Conservation (phyloP, 2,797 vertebrate species). For the Erithacus rubecula region DNA sequence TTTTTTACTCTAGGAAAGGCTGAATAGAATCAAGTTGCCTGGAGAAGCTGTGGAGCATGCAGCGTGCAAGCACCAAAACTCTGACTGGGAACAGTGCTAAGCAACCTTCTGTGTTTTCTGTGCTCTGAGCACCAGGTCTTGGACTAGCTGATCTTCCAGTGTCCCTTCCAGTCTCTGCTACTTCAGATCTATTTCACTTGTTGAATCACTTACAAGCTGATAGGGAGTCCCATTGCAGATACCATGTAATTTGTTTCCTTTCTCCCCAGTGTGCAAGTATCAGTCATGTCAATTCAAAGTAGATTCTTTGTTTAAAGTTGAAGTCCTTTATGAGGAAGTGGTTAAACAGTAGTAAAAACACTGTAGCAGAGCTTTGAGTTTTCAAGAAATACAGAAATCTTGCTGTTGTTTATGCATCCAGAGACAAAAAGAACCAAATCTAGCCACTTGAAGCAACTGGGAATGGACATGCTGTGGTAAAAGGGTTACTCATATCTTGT, state of each 20-base stretch:
- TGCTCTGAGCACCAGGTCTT: neutral
- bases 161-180: neutral
- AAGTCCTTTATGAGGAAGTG: neutral
- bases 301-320: neutral
- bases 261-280: neutral
- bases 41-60: neutral
- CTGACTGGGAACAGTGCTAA: neutral
- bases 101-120: neutral
- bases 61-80: neutral
- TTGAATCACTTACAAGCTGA: neutral
- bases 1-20: neutral
- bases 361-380: neutral
- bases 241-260: neutral
- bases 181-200: neutral
- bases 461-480: neutral
- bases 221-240: neutral
- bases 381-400: neutral
- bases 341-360: neutral
- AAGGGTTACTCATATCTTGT: neutral
- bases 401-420: neutral
- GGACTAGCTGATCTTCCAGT: neutral
- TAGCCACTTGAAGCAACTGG: neutral
- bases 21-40: neutral
- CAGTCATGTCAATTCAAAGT: neutral
- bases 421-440: neutral